These are phyloP conservation scores for Nycticorax nycticorax DNA, from an alignment of 2,113 vertebrate species.

Conservation along the genomic window DNA sequence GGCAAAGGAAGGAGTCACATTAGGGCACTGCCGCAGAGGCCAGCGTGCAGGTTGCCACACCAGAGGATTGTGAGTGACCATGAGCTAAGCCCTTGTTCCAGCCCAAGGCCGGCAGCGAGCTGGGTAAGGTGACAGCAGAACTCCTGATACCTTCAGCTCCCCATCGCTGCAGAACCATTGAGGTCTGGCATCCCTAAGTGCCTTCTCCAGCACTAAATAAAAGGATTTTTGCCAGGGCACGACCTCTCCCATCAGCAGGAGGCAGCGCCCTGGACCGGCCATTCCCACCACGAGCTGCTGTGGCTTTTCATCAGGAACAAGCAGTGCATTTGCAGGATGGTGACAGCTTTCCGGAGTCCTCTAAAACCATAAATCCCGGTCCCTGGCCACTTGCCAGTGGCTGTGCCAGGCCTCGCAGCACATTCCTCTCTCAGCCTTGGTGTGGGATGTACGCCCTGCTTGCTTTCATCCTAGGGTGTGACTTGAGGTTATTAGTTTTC, in stretches of 20 bases:
- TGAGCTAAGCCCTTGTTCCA: background rate
- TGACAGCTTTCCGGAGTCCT: background rate
- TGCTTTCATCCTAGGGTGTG: background rate
- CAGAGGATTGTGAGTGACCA: background rate
- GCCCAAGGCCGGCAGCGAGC: background rate
- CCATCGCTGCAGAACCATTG: background rate
- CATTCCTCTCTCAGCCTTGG: background rate
- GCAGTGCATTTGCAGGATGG: background rate
- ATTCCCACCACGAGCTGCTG: background rate
- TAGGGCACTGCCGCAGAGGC: background rate
- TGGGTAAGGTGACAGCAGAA: background rate
- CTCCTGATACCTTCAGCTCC: background rate
- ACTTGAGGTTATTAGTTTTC: background rate
- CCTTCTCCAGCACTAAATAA: background rate
- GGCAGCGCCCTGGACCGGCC: background rate
- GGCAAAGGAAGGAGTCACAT: background rate
- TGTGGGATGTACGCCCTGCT: accelerated
- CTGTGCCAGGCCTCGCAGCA: background rate
- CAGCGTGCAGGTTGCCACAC: accelerated
- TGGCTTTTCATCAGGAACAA: background rate
- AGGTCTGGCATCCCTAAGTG: background rate
- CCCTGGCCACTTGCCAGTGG: background rate
- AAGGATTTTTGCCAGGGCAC: accelerated
- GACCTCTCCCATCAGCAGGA: background rate
- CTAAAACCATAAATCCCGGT: accelerated